phyloP scores from a whole-genome alignment of 2,888 invertebrate species.

The Orthonychiurus folsomi region DNA sequence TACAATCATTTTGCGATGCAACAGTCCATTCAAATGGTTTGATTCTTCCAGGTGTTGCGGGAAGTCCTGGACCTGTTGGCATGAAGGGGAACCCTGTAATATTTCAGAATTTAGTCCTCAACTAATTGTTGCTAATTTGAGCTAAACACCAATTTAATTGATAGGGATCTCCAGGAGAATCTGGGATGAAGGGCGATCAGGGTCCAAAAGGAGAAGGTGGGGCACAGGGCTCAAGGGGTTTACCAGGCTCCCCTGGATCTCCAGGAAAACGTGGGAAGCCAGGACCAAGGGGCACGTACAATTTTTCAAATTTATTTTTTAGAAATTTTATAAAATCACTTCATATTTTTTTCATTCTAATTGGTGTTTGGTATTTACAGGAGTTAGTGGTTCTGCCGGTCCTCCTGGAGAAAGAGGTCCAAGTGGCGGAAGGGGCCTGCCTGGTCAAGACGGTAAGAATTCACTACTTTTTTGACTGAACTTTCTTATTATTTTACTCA shows the following conservation, averaged over 20 bases:
- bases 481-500: background rate
- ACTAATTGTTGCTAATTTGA: too few species aligned
- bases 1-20: too few species aligned
- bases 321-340: too few species aligned
- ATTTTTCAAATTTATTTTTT: too few species aligned
- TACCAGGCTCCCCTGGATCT: constrained; percentile 63
- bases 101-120: too few species aligned
- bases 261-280: constrained; percentile 75
- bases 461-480: too few species aligned
- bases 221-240: constrained; percentile 61
- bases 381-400: constrained; percentile 58
- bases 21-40: too few species aligned
- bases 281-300: constrained; percentile 66
- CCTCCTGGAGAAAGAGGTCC: constrained; percentile 64
- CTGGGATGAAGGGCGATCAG: constrained; percentile 68
- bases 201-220: constrained; percentile 70
- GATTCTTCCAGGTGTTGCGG: constrained; percentile 64
- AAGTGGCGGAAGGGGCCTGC: constrained; percentile 52
- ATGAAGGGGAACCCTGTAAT: constrained; percentile 66
- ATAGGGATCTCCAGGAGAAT: constrained; percentile 66
- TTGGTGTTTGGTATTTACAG: too few species aligned
- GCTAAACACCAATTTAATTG: too few species aligned
- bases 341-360: too few species aligned
- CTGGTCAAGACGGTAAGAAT: constrained; percentile 71
- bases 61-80: constrained; percentile 64